phyloP scores from a whole-genome alignment of 2,797 vertebrate genomes.

The Bothrops alternatus region DNA sequence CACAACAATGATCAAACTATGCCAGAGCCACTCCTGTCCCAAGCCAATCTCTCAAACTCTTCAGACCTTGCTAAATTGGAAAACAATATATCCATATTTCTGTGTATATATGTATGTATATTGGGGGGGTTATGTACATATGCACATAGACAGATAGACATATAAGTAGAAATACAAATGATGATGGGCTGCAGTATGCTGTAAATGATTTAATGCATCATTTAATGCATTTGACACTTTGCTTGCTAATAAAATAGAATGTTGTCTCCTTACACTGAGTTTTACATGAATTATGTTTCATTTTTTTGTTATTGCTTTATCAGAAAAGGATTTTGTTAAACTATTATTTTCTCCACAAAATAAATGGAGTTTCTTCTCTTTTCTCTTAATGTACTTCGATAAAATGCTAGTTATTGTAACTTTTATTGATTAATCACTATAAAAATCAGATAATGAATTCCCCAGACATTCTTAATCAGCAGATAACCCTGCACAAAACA shows the following conservation, averaged over 20 bases:
- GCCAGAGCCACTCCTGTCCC: not conserved
- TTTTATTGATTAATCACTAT: constrained; percentile 18
- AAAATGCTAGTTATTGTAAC: constrained; percentile 38
- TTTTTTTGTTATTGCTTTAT: not conserved
- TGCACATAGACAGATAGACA: not conserved
- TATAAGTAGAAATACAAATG: not conserved
- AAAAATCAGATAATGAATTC: not conserved
- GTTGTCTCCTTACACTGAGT: not conserved
- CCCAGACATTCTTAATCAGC: too few relatives aligned
- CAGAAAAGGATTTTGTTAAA: not conserved
- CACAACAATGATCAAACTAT: not conserved
- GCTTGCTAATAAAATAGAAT: constrained; percentile 62
- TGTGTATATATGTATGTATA: not conserved
- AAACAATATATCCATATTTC: not conserved
- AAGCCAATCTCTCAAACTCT: not conserved
- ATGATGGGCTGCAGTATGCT: not conserved
- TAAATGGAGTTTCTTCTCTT: not conserved
- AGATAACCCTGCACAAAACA: not conserved
- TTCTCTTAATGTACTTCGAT: not conserved
- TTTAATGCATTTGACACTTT: constrained; percentile 60
- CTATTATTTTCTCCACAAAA: not conserved
- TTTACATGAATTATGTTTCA: not conserved
- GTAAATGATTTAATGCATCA: constrained; percentile 39
- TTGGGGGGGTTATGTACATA: not conserved
- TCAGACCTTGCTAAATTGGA: not conserved